Conservation (phyloP, 64 coral and sea anemone genomes). For the Acropora yongei region DNA sequence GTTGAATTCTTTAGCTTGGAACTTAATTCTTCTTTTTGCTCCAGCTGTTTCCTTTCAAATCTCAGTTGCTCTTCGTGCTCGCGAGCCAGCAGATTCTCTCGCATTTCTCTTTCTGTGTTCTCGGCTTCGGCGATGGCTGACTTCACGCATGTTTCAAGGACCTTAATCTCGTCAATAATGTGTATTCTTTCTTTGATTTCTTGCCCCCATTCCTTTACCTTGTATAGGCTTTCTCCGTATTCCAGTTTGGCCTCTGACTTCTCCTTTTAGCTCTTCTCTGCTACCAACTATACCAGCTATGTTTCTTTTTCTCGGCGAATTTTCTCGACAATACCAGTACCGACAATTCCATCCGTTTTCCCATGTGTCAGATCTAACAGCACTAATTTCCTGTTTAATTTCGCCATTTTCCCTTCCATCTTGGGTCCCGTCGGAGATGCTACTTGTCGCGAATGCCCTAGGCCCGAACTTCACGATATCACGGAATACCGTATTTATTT, state of each 20-base stretch:
- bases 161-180: not conserved
- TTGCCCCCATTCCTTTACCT: not conserved
- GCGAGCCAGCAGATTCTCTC: not conserved
- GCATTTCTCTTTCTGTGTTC: not conserved
- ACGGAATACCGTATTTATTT: no score
- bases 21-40: not conserved
- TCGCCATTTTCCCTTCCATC: not conserved
- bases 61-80: not conserved
- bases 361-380: not conserved
- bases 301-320: not conserved
- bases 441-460: not conserved
- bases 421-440: not conserved
- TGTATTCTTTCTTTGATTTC: not conserved
- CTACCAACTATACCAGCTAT: not conserved
- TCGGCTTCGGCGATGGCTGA: not conserved
- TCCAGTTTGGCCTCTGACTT: not conserved
- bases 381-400: not conserved
- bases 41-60: not conserved
- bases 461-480: no score
- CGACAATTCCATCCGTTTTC: slow-evolving; percentile 11
- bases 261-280: not conserved
- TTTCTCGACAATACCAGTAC: slow-evolving; percentile 1
- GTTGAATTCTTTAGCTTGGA: not conserved
- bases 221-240: not conserved
- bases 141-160: not conserved